Base-by-base conservation (phyloP, 1,140 invertebrate species). In the Drosophila sucinea region DNA sequence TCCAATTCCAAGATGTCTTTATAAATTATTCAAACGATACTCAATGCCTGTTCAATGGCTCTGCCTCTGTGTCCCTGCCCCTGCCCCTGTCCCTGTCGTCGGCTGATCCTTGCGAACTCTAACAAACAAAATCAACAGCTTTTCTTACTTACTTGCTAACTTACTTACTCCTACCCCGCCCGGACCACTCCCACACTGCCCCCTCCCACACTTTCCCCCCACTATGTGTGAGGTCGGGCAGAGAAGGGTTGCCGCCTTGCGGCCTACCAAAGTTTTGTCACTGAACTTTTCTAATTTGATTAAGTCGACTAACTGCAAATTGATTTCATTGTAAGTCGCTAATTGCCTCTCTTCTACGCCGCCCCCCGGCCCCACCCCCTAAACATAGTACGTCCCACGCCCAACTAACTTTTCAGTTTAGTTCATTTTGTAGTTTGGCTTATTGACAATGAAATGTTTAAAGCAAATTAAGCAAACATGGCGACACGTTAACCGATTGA, bases 291-390 rank as follows among this genome's bases (percentile, higher is more conserved):
- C 57, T 67, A 68, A 79, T 76, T 79, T 76, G 73, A 79, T 79
- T 79, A 76, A 79, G 60, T 76, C 57, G 73, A 57, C 73, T 76
- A 76, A 79, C 73, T 75, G 73, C 73, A 76, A 76, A 79, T 79
- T 79, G 76, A 79, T 79, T 75, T 71, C 64, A 79, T 79, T 79
- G 76, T 76, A 67, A 79, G 73, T 61, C 73, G 73, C 73, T 76
- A 79, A 79, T 79, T 79, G 76, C 30, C 32, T 8, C 56, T 35
- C 56, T 33, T n/a, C 51, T 11, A 55, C 27, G 2, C 29, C 1
- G 1, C 2, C 44, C 23, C 23, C 3, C 27, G 3, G 1, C 44
- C 2, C 5, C 17, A 38, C 30, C 30, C 30, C 30, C 2, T 4
- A 2, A 0, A 30, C 30, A 2, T 38, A 38, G 35, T 8, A 51